Evolutionary conservation across 92 coral and sea anemone species (phyloP).

Genomic region (Pocillopora meandrina): DNA sequence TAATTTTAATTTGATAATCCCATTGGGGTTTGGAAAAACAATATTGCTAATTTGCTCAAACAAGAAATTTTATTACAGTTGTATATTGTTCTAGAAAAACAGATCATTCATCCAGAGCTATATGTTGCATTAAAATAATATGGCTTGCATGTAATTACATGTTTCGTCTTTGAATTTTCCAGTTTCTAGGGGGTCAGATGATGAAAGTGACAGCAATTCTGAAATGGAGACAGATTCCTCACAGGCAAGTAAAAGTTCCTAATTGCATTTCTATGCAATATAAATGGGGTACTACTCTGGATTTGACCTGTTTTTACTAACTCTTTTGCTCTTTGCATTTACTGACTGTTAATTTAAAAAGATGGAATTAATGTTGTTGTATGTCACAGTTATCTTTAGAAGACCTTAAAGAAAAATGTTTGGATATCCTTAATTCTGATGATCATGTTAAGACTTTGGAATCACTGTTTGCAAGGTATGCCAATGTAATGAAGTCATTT

Average conservation of each 20-base stretch:
- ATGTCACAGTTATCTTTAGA: conserved; percentile 12
- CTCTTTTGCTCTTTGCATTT: not conserved
- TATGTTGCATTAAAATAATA: not conserved
- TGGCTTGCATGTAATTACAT: not conserved
- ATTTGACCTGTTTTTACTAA: too few relatives aligned
- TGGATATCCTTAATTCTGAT: conserved; percentile 66
- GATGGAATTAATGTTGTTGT: not conserved
- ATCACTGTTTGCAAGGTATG: conserved; percentile 55
- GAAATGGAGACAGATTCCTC: conserved; percentile 59
- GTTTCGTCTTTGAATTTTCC: not conserved
- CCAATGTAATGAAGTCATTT: not conserved
- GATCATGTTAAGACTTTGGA: conserved; percentile 71
- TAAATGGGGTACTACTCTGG: too few relatives aligned
- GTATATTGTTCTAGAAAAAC: too few relatives aligned
- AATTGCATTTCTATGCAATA: too few relatives aligned
- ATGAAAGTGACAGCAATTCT: conserved; percentile 62
- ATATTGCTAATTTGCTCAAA: too few relatives aligned
- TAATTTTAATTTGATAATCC: too few relatives aligned
- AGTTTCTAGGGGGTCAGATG: conserved; percentile 48
- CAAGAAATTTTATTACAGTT: too few relatives aligned
- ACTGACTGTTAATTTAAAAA: not conserved
- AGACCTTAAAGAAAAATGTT: conserved; percentile 49
- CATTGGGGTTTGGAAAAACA: too few relatives aligned
- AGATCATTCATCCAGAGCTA: not conserved
- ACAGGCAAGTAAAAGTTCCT: conserved; percentile 31